Evolutionary conservation across 2,113 vertebrate genomes (phyloP).

Genomic region (Lepus timidus): DNA sequence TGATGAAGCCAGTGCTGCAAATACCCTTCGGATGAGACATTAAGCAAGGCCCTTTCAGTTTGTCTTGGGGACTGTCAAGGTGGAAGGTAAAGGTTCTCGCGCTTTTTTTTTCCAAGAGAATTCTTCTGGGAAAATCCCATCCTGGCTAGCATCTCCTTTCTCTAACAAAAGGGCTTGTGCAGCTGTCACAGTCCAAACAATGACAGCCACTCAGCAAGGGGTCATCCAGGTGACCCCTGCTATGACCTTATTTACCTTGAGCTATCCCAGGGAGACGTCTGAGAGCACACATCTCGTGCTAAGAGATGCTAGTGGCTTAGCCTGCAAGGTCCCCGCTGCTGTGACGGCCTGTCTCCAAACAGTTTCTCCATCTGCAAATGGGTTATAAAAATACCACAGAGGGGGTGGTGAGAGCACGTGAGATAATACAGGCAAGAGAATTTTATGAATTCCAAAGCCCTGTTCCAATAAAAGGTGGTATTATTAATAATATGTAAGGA

Average conservation of each 20-base stretch:
- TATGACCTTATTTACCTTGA: constrained; percentile 25
- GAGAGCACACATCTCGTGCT: not conserved
- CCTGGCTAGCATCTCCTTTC: constrained; percentile 1
- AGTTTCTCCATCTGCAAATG: not conserved
- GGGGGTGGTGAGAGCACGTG: not conserved
- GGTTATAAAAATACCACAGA: constrained; percentile 17
- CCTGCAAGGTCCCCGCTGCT: not conserved
- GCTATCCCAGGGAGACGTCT: not conserved
- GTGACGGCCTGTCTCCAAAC: constrained; percentile 1
- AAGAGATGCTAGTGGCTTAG: not conserved
- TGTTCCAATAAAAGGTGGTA: not conserved
- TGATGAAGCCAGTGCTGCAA: constrained; percentile 88
- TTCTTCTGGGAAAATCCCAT: constrained; percentile 75
- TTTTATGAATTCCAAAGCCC: not conserved
- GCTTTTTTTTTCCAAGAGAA: constrained; percentile 70
- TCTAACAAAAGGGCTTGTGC: constrained; percentile 32
- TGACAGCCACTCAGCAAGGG: not conserved
- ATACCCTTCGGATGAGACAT: constrained; percentile 89
- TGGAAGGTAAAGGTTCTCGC: constrained; percentile 82
- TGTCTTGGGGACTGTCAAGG: constrained; percentile 86
- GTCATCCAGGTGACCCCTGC: not conserved
- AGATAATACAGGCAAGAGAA: not conserved
- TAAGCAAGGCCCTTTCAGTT: constrained; percentile 88
- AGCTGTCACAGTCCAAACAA: not conserved
- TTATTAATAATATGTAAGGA: not conserved